Evolutionary conservation across 1,140 invertebrate species (phyloP), one percentile per base, ranked within the genome.

Genomic region (Tetranychus cinnabarinus): DNA sequence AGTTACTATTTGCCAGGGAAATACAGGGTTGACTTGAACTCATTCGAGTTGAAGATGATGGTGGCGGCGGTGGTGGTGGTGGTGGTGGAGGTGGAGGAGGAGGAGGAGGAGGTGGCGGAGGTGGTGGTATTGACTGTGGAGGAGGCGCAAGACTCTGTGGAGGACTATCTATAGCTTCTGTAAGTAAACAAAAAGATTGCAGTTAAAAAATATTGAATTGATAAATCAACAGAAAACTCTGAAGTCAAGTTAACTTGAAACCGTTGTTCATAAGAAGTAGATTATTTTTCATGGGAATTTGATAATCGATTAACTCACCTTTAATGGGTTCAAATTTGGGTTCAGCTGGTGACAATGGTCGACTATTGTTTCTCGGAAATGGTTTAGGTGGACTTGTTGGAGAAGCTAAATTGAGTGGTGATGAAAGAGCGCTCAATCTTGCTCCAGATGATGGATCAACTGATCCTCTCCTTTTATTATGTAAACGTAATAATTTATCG

Each of bases 401-500:
- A n/a, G 50, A 52, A n/a, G 50, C 31, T 52, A 33, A 33, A 52
- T 52, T 52, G 50, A 42, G 5, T 10, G 39, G 39, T 10, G 39
- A n/a, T 52, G 50, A 52, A n/a, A 23, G 10, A 42, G 50, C 5
- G 15, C 50, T 52, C 23, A 52, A 31, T 52, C 31, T 13, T 8
- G 50, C 13, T n/a, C 31, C 31, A 2, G 50, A 33, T 8, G 50
- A n/a, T 33, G 34, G 13, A 3, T 59, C 57, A 34, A 33, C 8
- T 8, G 57, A 59, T 31, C 15, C 23, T 59, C 34, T 42, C 2
- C 57, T 31, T 35, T n/a, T 60, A n/a, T 61, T 62, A 31, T 58
- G 61, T 10, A 45, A 39, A 65, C 86, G 78, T 45, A 90, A 73
- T 58, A 92, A 74, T 67, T 83, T 80, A 12, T 82, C 80, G 35